phyloP scores from a whole-genome alignment of 2,113 vertebrate species.

The Brienomyrus brachyistius region DNA sequence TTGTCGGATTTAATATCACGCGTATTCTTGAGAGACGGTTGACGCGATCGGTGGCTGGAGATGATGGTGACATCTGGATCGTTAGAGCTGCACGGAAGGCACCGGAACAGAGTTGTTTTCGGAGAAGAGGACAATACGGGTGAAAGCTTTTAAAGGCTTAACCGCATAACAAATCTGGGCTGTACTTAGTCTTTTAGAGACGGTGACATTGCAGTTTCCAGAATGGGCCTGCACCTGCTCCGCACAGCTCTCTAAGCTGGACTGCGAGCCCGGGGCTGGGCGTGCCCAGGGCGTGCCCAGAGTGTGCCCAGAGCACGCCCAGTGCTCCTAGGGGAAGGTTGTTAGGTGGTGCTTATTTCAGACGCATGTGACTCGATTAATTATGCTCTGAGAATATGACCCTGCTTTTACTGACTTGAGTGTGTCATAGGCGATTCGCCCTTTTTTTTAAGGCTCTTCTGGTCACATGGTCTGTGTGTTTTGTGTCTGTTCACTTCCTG shows the following conservation, averaged over 20 bases:
- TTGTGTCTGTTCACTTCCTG: background rate
- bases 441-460: background rate
- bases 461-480: background rate
- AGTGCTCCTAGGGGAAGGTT: background rate
- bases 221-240: constrained; percentile 19
- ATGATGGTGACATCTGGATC: background rate
- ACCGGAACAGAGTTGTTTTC: constrained; percentile 11
- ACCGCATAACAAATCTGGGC: constrained; percentile 22
- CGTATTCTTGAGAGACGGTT: background rate
- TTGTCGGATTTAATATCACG: background rate
- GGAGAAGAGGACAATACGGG: constrained; percentile 19
- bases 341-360: background rate
- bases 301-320: too few species aligned
- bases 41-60: background rate
- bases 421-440: background rate
- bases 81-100: constrained; percentile 11
- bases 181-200: constrained; percentile 22
- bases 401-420: background rate
- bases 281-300: too few species aligned
- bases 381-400: background rate
- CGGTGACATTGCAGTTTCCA: constrained; percentile 15
- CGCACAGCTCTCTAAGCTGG: constrained; percentile 16
- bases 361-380: background rate
- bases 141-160: constrained; percentile 31
- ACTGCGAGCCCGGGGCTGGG: background rate